Evolutionary conservation across 1,140 invertebrate genomes (phyloP).

Genomic region (Magallana angulata): DNA sequence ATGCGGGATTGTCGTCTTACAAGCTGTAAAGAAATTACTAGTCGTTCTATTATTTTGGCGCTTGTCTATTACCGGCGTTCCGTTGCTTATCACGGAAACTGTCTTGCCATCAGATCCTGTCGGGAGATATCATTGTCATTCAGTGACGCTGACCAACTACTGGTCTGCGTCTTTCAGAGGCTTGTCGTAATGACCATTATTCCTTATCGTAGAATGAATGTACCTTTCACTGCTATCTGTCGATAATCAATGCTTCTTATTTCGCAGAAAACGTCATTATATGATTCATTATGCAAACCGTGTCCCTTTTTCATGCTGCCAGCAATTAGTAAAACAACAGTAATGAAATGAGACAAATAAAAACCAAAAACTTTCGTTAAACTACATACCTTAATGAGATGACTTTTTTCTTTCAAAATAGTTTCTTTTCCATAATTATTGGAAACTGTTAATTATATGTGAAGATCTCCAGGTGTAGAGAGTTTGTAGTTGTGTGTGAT

Average conservation of each 20-base stretch:
- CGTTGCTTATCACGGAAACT: conserved; percentile 27
- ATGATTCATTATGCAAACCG: not conserved
- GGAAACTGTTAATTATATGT: conserved; percentile 9
- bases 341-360: not conserved
- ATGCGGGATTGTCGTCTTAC: conserved; percentile 34
- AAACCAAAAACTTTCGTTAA: not conserved
- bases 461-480: conserved; percentile 5
- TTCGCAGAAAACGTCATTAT: conserved; percentile 9
- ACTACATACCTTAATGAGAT: not conserved
- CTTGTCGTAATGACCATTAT: conserved; percentile 30
- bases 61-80: conserved; percentile 16
- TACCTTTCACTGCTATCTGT: not conserved
- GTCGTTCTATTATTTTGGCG: conserved; percentile 6
- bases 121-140: conserved; percentile 18
- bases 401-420: not conserved
- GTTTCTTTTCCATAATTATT: not conserved
- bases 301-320: not conserved
- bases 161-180: conserved; percentile 26
- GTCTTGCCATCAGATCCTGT: conserved; percentile 25
- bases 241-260: conserved; percentile 23
- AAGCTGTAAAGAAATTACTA: conserved; percentile 36
- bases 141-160: conserved; percentile 10
- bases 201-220: not conserved
- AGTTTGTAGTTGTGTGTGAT: not conserved
- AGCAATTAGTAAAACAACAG: not conserved